Evolutionary conservation across 2,888 invertebrate genomes (phyloP).

Genomic region (Tortrix viridana): DNA sequence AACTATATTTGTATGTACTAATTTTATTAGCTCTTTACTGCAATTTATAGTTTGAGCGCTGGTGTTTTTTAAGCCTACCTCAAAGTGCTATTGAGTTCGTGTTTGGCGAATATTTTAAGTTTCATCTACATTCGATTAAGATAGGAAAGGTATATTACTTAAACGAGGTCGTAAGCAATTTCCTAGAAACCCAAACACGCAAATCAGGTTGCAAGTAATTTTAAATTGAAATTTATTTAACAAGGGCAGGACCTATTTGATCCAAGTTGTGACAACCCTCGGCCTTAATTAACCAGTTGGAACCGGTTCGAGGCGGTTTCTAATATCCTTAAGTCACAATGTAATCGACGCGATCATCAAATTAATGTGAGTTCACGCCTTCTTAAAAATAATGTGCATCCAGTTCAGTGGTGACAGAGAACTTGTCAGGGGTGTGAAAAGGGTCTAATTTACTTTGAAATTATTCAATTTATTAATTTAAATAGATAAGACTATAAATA

Average conservation of each 20-base stretch:
- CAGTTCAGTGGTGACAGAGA: constrained; percentile 7
- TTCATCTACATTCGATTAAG: too few species aligned
- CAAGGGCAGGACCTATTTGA: constrained; percentile 20
- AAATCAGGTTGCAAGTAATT: constrained; percentile 19
- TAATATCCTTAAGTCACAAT: constrained; percentile 27
- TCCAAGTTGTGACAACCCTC: constrained; percentile 23
- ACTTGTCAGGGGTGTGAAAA: constrained; percentile 9
- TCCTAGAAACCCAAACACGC: constrained; percentile 16
- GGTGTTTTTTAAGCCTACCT: too few species aligned
- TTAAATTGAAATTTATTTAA: constrained; percentile 20
- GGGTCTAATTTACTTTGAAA: neutral
- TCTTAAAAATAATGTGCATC: constrained; percentile 14
- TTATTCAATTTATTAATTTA: too few species aligned
- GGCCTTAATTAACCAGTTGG: constrained; percentile 27
- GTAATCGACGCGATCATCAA: constrained; percentile 26
- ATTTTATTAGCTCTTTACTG: too few species aligned
- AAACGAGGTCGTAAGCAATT: constrained; percentile 2
- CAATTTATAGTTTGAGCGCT: too few species aligned
- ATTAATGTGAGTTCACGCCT: constrained; percentile 25
- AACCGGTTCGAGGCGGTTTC: constrained; percentile 23
- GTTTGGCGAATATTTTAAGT: too few species aligned
- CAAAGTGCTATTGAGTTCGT: too few species aligned
- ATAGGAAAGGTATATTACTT: too few species aligned
- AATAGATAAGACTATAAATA: too few species aligned
- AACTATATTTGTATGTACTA: too few species aligned